Conservation (phyloP, 2,888 invertebrate genomes). For the Philhelius pedissequus region DNA sequence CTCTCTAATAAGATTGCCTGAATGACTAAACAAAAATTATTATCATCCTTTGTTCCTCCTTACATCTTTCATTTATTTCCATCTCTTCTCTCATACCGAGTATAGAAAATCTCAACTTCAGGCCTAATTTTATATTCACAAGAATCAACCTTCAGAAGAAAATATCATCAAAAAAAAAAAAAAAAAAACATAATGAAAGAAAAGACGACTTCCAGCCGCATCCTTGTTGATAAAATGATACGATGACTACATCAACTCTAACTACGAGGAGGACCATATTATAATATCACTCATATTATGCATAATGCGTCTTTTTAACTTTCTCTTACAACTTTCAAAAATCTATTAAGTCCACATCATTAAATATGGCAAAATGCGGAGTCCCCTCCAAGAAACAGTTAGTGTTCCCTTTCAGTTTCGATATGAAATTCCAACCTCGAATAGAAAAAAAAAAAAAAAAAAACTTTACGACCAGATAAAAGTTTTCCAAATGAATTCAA, state of each 20-base stretch:
- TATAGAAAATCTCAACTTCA: constrained; percentile 22
- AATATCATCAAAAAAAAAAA: background rate
- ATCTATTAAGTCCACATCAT: constrained; percentile 68
- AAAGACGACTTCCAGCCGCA: background rate
- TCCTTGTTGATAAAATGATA: constrained; percentile 1
- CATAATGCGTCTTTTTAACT: constrained; percentile 65
- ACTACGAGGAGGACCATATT: constrained; percentile 45
- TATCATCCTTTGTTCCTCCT: constrained; percentile 10
- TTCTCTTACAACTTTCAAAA: constrained; percentile 66
- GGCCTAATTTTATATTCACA: constrained; percentile 65
- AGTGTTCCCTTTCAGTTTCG: constrained; percentile 12
- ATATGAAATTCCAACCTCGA: background rate
- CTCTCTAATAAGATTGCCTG: constrained; percentile 27
- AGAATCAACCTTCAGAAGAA: constrained; percentile 46
- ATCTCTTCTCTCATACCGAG: background rate
- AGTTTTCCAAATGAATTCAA: constrained; percentile 67
- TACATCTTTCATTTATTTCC: background rate
- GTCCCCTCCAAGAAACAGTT: constrained; percentile 5
- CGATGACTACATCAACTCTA: background rate
- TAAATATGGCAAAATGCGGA: constrained; percentile 60
- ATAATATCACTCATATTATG: constrained; percentile 49
- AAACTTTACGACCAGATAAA: constrained; percentile 60
- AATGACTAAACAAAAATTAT: constrained; percentile 46
- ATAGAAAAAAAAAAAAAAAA: background rate
- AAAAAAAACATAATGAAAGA: background rate